Conservation (phyloP, 2,888 invertebrate genomes). For the Phaedon cochleariae region DNA sequence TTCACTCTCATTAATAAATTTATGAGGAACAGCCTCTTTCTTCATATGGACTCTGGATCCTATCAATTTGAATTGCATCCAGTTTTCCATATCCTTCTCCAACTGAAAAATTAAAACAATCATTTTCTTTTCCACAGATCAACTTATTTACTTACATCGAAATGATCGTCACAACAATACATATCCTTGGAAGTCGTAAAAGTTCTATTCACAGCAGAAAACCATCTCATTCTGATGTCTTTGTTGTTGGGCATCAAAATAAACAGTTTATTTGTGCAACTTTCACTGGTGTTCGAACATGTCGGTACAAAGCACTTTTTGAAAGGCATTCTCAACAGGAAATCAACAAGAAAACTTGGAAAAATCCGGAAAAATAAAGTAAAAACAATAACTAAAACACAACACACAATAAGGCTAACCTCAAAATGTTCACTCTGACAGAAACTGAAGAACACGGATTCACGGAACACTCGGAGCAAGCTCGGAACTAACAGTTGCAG, state of each 20-base stretch:
- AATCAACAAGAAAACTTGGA: too few species aligned
- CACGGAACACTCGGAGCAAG: too few species aligned
- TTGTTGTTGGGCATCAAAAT: neutral
- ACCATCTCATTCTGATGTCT: conserved; percentile 6
- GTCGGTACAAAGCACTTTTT: neutral
- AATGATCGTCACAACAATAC: neutral
- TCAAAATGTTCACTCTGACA: too few species aligned
- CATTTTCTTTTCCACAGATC: neutral
- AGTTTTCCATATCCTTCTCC: conserved; percentile 15
- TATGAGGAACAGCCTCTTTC: conserved; percentile 15
- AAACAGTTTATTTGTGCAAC: neutral
- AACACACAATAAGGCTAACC: too few species aligned
- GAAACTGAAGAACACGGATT: too few species aligned
- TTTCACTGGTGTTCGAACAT: neutral
- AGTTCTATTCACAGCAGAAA: conserved; percentile 14
- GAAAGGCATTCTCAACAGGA: neutral
- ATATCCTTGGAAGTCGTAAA: conserved; percentile 9
- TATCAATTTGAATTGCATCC: conserved; percentile 14
- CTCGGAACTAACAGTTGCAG: too few species aligned
- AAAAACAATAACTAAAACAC: too few species aligned
- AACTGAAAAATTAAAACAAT: neutral
- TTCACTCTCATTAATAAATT: conserved; percentile 5
- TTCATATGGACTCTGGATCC: conserved; percentile 15
- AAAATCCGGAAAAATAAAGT: too few species aligned
- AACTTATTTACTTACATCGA: neutral